These are phyloP conservation scores for Sebastes hubbsi DNA, from an alignment of 2,797 vertebrate species.

Conservation along the genomic window DNA sequence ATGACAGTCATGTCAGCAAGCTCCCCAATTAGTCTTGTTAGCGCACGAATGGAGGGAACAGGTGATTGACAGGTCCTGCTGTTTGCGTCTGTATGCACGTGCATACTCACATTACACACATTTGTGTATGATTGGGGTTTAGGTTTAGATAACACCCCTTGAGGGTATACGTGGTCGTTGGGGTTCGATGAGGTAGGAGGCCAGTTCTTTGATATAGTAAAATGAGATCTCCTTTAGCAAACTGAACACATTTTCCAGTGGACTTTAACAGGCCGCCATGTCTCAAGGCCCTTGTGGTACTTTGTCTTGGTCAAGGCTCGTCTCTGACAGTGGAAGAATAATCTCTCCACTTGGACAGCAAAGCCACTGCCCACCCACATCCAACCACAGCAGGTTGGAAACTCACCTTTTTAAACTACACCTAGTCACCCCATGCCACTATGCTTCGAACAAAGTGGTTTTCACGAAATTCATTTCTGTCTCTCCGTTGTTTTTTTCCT, in stretches of 20 bases:
- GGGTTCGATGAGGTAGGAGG: slow-evolving; percentile 3
- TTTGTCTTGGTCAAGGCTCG: neutral
- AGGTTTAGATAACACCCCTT: slow-evolving; percentile 17
- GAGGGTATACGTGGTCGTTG: slow-evolving; percentile 4
- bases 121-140: slow-evolving; percentile 41
- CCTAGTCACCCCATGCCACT: too few relatives aligned
- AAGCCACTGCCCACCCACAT: neutral
- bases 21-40: slow-evolving; percentile 77
- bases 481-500: too few relatives aligned
- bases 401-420: neutral
- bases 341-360: neutral
- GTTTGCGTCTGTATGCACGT: slow-evolving; percentile 35
- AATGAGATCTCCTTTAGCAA: slow-evolving; percentile 5
- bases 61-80: slow-evolving; percentile 69
- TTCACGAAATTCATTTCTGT: neutral
- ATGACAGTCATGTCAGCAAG: slow-evolving; percentile 72
- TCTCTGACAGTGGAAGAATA: neutral
- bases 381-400: neutral
- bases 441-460: neutral
- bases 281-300: neutral
- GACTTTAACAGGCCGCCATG: neutral
- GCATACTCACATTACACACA: neutral
- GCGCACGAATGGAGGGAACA: slow-evolving; percentile 51
- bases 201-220: slow-evolving; percentile 11
- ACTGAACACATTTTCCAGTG: neutral